phyloP scores from a whole-genome alignment of 1,140 invertebrate species.

The Pteromalus puparum region DNA sequence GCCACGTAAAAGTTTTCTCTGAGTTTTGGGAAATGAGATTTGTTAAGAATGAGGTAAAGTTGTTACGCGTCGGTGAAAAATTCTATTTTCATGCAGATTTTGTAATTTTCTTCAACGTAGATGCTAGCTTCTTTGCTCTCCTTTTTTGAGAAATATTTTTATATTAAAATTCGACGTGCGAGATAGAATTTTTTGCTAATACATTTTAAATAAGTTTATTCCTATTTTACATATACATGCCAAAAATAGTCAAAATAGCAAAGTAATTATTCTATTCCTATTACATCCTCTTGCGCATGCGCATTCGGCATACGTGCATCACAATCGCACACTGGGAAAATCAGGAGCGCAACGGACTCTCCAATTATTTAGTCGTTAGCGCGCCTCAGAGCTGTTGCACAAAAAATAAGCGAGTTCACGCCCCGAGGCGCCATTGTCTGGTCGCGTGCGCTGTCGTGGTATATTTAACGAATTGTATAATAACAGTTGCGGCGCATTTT shows the following conservation, averaged over 20 bases:
- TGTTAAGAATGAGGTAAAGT: neutral
- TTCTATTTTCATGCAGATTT: neutral
- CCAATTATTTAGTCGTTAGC: slow-evolving; percentile 41
- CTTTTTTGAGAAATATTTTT: too few relatives aligned
- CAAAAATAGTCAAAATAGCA: too few relatives aligned
- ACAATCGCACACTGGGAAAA: neutral
- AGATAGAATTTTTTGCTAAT: too few relatives aligned
- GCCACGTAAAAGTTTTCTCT: neutral
- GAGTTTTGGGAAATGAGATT: neutral
- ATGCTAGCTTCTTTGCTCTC: too few relatives aligned
- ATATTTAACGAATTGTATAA: neutral
- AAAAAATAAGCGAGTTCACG: slow-evolving; percentile 9
- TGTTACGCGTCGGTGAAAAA: neutral
- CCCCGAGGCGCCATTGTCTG: neutral
- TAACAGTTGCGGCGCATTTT: neutral
- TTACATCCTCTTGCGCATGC: too few relatives aligned
- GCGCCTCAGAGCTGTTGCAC: neutral
- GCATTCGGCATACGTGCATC: neutral
- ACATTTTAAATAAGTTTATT: too few relatives aligned
- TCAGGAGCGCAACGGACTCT: neutral
- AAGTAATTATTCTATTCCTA: neutral
- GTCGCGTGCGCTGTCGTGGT: neutral
- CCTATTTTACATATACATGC: too few relatives aligned
- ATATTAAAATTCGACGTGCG: too few relatives aligned
- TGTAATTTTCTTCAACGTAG: neutral